A percentile compares a stretch with the other conserved stretches of the same genome.
phyloP scores from a whole-genome alignment of 2,888 invertebrate species.

The Unio delphinus region DNA sequence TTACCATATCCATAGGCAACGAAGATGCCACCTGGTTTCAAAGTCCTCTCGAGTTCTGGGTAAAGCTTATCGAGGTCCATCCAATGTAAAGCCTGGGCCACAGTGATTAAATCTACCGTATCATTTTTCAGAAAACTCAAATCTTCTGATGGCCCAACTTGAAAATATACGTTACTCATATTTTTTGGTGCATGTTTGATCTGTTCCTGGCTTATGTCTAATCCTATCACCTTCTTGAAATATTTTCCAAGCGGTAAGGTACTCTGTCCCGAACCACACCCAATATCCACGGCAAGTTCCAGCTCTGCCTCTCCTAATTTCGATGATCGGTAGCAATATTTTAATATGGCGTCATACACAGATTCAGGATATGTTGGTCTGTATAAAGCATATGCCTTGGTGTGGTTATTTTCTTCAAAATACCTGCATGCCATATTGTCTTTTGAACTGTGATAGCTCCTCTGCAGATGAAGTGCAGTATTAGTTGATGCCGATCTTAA shows the following conservation, averaged over 20 bases:
- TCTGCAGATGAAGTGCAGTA: too few species aligned
- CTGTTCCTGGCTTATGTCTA: constrained; percentile 72
- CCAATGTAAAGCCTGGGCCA: constrained; percentile 73
- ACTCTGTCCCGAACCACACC: constrained; percentile 75
- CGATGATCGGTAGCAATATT: constrained; percentile 32
- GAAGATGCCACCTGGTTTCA: constrained; percentile 70
- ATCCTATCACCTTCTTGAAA: constrained; percentile 72
- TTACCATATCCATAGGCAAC: constrained; percentile 62
- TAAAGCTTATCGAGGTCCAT: constrained; percentile 71
- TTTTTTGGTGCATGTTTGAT: constrained; percentile 66
- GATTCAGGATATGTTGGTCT: constrained; percentile 49
- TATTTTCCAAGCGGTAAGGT: constrained; percentile 70
- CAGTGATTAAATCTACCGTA: constrained; percentile 69
- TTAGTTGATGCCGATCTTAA: too few species aligned
- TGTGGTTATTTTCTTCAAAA: constrained; percentile 44
- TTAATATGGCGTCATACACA: constrained; percentile 40
- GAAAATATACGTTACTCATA: constrained; percentile 51
- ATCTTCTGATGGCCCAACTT: constrained; percentile 69
- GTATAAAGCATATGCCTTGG: constrained; percentile 44
- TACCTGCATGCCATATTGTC: constrained; percentile 34
- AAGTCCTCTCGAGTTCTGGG: constrained; percentile 70
- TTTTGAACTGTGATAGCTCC: not conserved
- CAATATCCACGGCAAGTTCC: constrained; percentile 72
- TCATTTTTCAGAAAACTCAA: constrained; percentile 54
- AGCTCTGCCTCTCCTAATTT: constrained; percentile 11